phyloP scores from a whole-genome alignment of 2,113 vertebrate genomes.

The Phaethon lepturus region DNA sequence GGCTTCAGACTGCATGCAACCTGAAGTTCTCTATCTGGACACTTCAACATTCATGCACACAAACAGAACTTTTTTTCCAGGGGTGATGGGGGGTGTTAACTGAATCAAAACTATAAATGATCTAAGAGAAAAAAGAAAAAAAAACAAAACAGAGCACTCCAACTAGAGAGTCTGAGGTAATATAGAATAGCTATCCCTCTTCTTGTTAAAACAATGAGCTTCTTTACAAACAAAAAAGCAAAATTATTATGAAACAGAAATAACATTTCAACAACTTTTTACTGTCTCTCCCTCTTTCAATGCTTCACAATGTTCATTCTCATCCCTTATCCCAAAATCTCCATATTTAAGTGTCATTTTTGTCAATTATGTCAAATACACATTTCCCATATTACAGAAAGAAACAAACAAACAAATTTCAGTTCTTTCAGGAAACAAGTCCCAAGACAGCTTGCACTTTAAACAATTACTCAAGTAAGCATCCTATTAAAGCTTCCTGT shows the following conservation, averaged over 20 bases:
- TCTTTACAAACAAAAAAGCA: not conserved
- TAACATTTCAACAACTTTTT: not conserved
- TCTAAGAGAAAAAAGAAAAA: not conserved
- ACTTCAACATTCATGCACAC: not conserved
- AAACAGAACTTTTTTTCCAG: not conserved
- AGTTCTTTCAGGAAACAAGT: not conserved
- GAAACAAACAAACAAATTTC: not conserved
- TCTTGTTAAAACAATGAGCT: not conserved
- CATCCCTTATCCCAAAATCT: not conserved
- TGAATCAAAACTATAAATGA: not conserved
- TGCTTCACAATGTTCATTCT: not conserved
- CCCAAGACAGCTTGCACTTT: not conserved
- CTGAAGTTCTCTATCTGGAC: not conserved
- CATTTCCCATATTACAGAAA: not conserved
- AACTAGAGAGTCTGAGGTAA: not conserved
- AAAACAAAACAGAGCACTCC: not conserved
- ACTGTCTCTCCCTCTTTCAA: not conserved
- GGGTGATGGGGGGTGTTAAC: not conserved
- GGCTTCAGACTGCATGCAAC: not conserved
- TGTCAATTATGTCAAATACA: not conserved
- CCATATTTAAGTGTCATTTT: not conserved
- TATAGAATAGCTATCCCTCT: not conserved
- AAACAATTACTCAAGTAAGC: not conserved
- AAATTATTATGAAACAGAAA: not conserved
- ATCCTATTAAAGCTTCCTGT: not conserved